Conservation (phyloP, 2,113 vertebrate genomes). For the Oryzias melastigma region DNA sequence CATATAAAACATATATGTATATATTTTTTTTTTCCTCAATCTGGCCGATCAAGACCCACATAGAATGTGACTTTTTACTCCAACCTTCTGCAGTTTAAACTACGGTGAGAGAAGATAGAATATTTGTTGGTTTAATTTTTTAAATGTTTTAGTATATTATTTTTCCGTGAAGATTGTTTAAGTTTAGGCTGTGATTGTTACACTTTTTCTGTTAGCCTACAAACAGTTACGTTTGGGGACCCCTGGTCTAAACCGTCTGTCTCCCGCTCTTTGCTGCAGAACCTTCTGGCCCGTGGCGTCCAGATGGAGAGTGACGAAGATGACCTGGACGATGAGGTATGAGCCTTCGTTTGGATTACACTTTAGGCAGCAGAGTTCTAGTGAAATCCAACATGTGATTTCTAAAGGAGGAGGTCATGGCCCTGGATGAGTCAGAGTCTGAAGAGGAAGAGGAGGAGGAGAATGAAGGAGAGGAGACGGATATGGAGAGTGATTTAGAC, state of each 20-base stretch:
- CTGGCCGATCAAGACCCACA: too few relatives aligned
- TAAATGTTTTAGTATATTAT: too few relatives aligned
- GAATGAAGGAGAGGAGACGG: slow-evolving; percentile 74
- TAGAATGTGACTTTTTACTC: too few relatives aligned
- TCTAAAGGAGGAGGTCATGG: slow-evolving; percentile 82
- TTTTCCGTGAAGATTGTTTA: too few relatives aligned
- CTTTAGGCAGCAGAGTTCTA: background rate
- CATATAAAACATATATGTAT: too few relatives aligned
- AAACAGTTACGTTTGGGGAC: too few relatives aligned
- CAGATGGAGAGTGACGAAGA: slow-evolving; percentile 71
- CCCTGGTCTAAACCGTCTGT: background rate
- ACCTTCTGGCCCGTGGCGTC: slow-evolving; percentile 74
- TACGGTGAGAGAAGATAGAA: too few relatives aligned
- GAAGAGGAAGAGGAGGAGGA: slow-evolving; percentile 48
- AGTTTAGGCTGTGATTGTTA: too few relatives aligned
- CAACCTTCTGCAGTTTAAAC: too few relatives aligned
- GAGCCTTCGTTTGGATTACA: background rate
- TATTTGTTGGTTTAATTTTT: too few relatives aligned
- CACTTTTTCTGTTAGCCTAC: too few relatives aligned
- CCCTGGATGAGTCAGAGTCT: slow-evolving; percentile 73
- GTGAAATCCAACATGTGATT: background rate
- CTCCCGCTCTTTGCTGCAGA: slow-evolving; percentile 50
- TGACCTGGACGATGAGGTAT: slow-evolving; percentile 75
- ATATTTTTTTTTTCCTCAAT: too few relatives aligned
- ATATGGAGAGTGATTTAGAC: slow-evolving; percentile 91